Base-by-base conservation (phyloP, 2,113 vertebrate species). In the Mesitornis unicolor region DNA sequence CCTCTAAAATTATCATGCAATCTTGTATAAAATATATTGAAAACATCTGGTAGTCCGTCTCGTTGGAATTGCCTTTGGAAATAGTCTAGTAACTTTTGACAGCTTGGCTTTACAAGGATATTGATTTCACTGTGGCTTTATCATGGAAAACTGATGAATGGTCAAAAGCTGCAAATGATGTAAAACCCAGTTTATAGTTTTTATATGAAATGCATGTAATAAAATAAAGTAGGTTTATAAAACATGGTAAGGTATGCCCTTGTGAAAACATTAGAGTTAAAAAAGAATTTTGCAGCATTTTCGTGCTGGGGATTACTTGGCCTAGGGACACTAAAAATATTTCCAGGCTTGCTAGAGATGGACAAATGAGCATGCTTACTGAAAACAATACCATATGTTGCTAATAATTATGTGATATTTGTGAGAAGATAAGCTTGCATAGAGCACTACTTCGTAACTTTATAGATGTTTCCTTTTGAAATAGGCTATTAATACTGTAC, bases 71-170 rank as follows among this genome's bases (percentile, higher is more conserved):
- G 95, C 93, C 90, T 96, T 97, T 97, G 93, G 93, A 96, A 97
- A 95, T 96, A 96, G 90, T 92, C 90, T 96, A 90, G 93, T 95
- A 95, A 95, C 95, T 95, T 96, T 81, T 96, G 96, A 96, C 93
- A 97, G 96, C 80, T 81, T 84, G 76, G 79, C 91, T 96, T 97
- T 96, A 94, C 91, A 94, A 67, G 88, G 88, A 87, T 96, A 97
- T 97, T 96, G 94, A 96, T 96, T 96, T 96, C 19, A 2, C 69
- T n/a, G 88, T 71, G 87, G 84, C 74, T 95, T 92, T 95, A 94
- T 96, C 89, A 84, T 91, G 80, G 88, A 94, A 94, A 97, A 90
- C 95, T 93, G 94, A 97, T 95, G 92, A 96, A 96, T 87, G 93
- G 94, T 96, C 92, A 92, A 90, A 95, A 93, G 74, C 80, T 82